These are phyloP conservation scores for Eupithecia centaureata DNA, from an alignment of 2,888 invertebrate genomes.

Conservation along the genomic window DNA sequence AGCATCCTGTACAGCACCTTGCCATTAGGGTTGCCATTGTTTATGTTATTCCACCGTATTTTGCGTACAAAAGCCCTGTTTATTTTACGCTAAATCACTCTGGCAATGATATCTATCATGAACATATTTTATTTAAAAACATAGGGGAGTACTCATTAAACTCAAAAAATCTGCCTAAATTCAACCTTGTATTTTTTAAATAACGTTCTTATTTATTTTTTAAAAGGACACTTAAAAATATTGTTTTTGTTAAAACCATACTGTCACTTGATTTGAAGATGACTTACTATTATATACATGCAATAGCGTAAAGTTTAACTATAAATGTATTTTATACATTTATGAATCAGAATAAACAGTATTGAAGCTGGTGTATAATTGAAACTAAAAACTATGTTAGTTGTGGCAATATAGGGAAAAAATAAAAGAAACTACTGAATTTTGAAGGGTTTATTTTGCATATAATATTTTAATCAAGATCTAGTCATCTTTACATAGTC, in stretches of 20 bases:
- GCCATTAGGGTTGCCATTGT: conserved; percentile 69
- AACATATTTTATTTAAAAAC: conserved; percentile 75
- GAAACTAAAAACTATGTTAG: background rate
- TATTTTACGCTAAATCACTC: conserved; percentile 81
- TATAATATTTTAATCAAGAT: conserved; percentile 59
- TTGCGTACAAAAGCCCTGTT: conserved; percentile 77
- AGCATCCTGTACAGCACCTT: conserved; percentile 61
- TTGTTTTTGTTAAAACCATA: background rate
- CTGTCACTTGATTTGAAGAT: background rate
- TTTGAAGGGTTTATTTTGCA: conserved; percentile 66
- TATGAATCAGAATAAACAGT: background rate
- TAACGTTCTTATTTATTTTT: background rate
- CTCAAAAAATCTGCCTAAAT: conserved; percentile 12
- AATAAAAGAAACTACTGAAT: conserved; percentile 44
- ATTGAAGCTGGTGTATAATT: background rate
- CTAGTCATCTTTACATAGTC: conserved; percentile 57
- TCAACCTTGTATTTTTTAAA: conserved; percentile 28
- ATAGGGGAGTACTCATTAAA: conserved; percentile 55
- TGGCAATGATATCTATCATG: conserved; percentile 78
- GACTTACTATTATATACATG: no score
- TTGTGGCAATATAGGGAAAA: background rate
- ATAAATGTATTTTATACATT: background rate
- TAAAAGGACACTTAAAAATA: conserved; percentile 16
- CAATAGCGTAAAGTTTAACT: background rate
- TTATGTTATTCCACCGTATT: conserved; percentile 80